Evolutionary conservation across 1,140 invertebrate species (phyloP), one percentile per base, ranked within the genome.

Genomic region (Cheumatopsyche charites): DNA sequence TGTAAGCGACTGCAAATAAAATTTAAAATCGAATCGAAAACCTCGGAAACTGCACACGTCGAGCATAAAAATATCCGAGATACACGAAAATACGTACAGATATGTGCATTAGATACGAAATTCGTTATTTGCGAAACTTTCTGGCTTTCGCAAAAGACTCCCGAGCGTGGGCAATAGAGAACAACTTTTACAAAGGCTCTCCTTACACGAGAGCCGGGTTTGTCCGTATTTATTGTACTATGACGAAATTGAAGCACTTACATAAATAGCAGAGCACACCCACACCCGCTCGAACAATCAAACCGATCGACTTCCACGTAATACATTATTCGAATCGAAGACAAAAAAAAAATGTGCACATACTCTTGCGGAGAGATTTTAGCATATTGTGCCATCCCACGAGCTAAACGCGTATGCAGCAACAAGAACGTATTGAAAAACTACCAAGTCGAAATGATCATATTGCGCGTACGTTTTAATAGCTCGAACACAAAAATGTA

Each of bases 191-290:
- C 55, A 58, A 58, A 58, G 55, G 55, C 55, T 26, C 5, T 5
- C 55, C 55, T 58, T 58, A 58, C 23, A 17, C 15, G 55, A 17
- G 55, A 58, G 55, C 12, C 23, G 47, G 15, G 47, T 26, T 25
- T 58, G 55, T 26, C 23, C 23, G 55, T 58, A 58, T 58, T 58
- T 23, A 36, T 36, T 36, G 29, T 36, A 36, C 29, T 58, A n/a
- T 58, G 55, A 25, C 23, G 55, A 58, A 58, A 58, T 58, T 58
- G 55, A 58, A 58, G 55, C 55, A 58, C 55, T 58, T 58, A 26
- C 55, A 58, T 58, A 58, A 58, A 58, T 58, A 26, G 55, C 23
- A 12, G 2, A 58, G 55, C 13, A 58, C 55, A 58, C 55, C 55
- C 55, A 58, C 55, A 25, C 23, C 55, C 4, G 43, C 11, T 13